Conservation (phyloP, 2,113 vertebrate species). For the Okapia johnstoni region DNA sequence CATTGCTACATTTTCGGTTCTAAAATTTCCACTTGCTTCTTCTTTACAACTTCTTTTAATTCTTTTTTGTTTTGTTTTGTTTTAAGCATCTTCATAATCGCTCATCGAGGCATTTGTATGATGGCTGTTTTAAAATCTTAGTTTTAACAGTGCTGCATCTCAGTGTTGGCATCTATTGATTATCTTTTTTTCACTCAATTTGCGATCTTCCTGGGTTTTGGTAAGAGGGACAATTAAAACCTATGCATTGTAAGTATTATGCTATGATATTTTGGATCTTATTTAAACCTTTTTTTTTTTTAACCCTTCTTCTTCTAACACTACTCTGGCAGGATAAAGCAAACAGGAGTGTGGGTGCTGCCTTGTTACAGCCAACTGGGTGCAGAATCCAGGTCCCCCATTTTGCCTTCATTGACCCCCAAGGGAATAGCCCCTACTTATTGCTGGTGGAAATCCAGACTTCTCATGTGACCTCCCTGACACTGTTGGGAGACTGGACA, state of each 20-base stretch:
- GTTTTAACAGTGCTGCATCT: background rate
- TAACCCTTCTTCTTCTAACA: background rate
- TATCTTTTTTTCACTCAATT: background rate
- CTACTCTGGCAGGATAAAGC: background rate
- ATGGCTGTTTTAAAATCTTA: background rate
- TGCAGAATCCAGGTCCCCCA: background rate
- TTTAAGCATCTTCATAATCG: background rate
- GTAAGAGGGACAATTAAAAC: background rate
- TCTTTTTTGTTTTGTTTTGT: background rate
- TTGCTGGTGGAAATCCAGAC: background rate
- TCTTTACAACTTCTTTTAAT: background rate
- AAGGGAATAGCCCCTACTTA: background rate
- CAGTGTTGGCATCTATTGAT: background rate
- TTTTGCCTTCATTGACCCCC: background rate
- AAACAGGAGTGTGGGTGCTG: rapidly evolving
- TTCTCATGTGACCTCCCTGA: background rate
- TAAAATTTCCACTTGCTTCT: background rate
- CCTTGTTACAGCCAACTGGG: background rate
- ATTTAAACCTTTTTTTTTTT: background rate
- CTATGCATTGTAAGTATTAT: background rate
- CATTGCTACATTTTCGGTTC: background rate
- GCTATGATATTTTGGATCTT: background rate
- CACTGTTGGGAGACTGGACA: background rate
- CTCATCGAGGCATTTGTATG: background rate
- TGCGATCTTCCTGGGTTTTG: background rate